phyloP scores from a whole-genome alignment of 1,140 invertebrate genomes.

The Scaptomyza pallida region DNA sequence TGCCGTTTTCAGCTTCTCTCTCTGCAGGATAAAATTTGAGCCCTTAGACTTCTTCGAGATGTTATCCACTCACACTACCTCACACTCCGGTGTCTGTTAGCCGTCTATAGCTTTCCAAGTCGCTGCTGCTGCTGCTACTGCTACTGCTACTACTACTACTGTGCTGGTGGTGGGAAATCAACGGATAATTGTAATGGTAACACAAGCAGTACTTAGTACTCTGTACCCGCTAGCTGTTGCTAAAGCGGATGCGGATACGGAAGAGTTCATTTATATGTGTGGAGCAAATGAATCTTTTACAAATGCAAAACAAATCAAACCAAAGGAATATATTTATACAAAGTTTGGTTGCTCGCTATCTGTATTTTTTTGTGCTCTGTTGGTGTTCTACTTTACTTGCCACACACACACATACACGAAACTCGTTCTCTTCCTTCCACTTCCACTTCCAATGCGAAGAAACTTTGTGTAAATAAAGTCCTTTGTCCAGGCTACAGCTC shows the following conservation, averaged over 20 bases:
- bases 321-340: slow-evolving; percentile 84
- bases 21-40: slow-evolving; percentile 79
- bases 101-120: slow-evolving; percentile 65
- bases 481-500: slow-evolving; percentile 57
- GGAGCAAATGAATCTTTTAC: slow-evolving; percentile 43
- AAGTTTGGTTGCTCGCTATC: slow-evolving; percentile 66
- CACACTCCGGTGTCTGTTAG: slow-evolving; percentile 64
- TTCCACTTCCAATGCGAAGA: slow-evolving; percentile 52
- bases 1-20: slow-evolving; percentile 81
- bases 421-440: slow-evolving; percentile 17
- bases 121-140: slow-evolving; percentile 56
- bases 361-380: slow-evolving; percentile 26
- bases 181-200: slow-evolving; percentile 69
- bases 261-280: slow-evolving; percentile 57
- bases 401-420: slow-evolving; percentile 13
- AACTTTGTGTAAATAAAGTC: slow-evolving; percentile 84
- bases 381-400: slow-evolving; percentile 38
- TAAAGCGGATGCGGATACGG: slow-evolving; percentile 11
- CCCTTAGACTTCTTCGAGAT: slow-evolving; percentile 68
- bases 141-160: slow-evolving; percentile 52
- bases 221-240: slow-evolving; percentile 41
- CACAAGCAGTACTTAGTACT: slow-evolving; percentile 65
- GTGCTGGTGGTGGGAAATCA: slow-evolving; percentile 57
- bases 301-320: slow-evolving; percentile 23
- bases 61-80: slow-evolving; percentile 59